Base-by-base conservation (phyloP, 2,113 vertebrate genomes). In the Elgaria multicarinata region DNA sequence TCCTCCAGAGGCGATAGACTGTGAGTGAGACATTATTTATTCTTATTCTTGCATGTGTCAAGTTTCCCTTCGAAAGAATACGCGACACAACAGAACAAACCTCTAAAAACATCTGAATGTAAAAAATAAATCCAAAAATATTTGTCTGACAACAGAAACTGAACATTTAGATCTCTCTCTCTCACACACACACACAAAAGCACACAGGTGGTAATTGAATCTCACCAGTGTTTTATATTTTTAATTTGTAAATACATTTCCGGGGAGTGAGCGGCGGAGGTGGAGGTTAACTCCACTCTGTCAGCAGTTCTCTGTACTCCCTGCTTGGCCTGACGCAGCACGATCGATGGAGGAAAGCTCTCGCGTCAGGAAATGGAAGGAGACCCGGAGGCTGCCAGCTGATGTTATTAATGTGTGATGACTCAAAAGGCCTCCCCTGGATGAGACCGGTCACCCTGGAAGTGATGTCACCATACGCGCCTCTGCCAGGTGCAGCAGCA, bases 401-500 rank as follows among this genome's bases (percentile, higher is more conserved):
- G 85, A 55, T n/a, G 0, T 58, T 53, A 42, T 39, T 75, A 77
- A 87, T 58, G 55, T 0, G 12, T 2, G 77, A 2, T 90, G 83
- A 79, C 42, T 87, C 0, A 24, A n/a, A 83, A 85, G 81, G 72
- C 66, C 26, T 46, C 13, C 89, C 64, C 78, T 90, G 50, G 33
- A 0, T 53, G 83, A 92, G 81, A 91, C 53, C 6, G 55, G 8
- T 85, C 80, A 53, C 50, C 1, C 39, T 62, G 85, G 81, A 83
- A 77, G 80, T 88, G 1, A 89, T 87, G 81, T 92, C 94, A 94
- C 4, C 31, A 2, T 39, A 18, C 18, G 44, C 53, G 53, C 4
- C 72, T 39, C 64, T 91, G 94, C 86, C 92, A 94, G 55, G 6
- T 46, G 14, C 2, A 53, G 7, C 50, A 44, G 53, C 55, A 79